Base-by-base conservation (phyloP, 2,113 vertebrate species). In the Tringa solitaria region DNA sequence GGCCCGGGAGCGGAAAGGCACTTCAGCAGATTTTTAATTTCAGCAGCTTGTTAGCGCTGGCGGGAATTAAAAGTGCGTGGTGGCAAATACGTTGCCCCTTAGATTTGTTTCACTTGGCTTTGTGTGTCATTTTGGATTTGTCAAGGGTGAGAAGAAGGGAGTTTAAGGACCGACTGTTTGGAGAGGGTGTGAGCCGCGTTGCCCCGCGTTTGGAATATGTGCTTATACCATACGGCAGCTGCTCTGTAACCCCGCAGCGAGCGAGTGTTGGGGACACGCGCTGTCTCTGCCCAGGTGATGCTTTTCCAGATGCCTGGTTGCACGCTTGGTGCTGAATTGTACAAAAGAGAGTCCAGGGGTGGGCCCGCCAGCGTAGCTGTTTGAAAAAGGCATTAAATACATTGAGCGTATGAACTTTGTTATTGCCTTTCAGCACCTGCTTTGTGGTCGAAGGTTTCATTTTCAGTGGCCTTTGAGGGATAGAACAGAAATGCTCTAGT, bases 161-260 rank as follows among this genome's bases (percentile, higher is more conserved):
- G 20, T 37, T 48, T 56, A 12, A 12, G 37, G 68, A 4, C 45
- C 14, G n/a, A 0, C 43, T 35, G 18, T 30, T 59, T 21, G 35
- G 57, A 41, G 51, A 32, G 56, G 5, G 1, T 4, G 0, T 14
- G 14, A 69, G 46, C 41, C 43, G 45, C 32, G 22, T 35, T 32
- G 18, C 41, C 3, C 0, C 21, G 63, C 22, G 1, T 12, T 10
- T 14, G 53, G 60, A 59, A 21, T 14, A 5, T 2, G 0, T 14
- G 12, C 50, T 76, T 51, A 50, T 2, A 16, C 72, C 67, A 27
- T 1, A n/a, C 48, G 43, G 59, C 14, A 35, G 23, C 68, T 51
- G 19, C 60, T 27, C 64, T 14, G 67, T 20, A 35, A 18, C 18
- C 8, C 2, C 63, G 10, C 48, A 24, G 19, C 2, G 8, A 37